Evolutionary conservation across 2,113 vertebrate genomes (phyloP).

Genomic region (Falco punctatus): DNA sequence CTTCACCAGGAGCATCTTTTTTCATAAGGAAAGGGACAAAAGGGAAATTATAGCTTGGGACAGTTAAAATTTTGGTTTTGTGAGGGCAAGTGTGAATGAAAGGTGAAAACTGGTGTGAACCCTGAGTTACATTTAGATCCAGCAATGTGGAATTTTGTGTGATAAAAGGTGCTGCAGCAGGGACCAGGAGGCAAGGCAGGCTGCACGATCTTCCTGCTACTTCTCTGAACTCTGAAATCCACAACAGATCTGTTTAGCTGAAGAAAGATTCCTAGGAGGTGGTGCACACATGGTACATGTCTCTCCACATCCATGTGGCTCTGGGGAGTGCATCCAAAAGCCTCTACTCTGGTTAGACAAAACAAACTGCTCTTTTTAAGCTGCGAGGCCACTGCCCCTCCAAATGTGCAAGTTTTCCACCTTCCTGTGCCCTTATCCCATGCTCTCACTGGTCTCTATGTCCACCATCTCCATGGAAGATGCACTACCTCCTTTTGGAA

Average conservation of each 20-base stretch:
- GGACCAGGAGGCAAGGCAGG: not conserved
- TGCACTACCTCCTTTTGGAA: not conserved
- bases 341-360: not conserved
- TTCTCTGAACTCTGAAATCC: not conserved
- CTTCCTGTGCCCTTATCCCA: not conserved
- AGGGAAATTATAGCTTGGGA: not conserved
- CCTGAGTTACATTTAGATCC: not conserved
- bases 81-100: not conserved
- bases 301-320: not conserved
- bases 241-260: not conserved
- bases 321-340: not conserved
- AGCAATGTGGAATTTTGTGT: not conserved
- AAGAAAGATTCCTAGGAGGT: not conserved
- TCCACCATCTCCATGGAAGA: not conserved
- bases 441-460: not conserved
- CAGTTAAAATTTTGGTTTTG: not conserved
- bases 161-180: not conserved
- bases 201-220: not conserved
- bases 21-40: not conserved
- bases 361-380: not conserved
- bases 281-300: rapidly evolving
- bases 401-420: not conserved
- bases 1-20: not conserved
- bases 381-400: not conserved
- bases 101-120: not conserved